These are phyloP conservation scores for Chaenogobius annularis DNA, from an alignment of 2,113 vertebrate species.

Conservation along the genomic window DNA sequence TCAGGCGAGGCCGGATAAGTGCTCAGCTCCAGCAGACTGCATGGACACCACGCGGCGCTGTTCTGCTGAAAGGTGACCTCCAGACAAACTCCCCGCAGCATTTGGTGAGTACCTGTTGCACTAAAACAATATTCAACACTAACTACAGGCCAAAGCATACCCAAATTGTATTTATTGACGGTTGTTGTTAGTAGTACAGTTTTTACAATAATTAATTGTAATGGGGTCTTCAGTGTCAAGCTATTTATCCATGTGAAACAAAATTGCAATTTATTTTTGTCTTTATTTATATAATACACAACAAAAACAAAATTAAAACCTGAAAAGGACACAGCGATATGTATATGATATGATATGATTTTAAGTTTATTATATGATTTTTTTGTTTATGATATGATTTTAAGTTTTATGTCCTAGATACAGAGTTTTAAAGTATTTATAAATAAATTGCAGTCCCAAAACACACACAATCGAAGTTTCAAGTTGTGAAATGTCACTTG, in stretches of 20 bases:
- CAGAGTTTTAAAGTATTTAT: too few relatives aligned
- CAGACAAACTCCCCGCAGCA: conserved; percentile 56
- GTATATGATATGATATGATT: too few relatives aligned
- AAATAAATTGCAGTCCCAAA: too few relatives aligned
- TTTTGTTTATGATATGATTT: too few relatives aligned
- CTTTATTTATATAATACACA: too few relatives aligned
- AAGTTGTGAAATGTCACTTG: neutral
- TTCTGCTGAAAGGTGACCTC: conserved; percentile 74
- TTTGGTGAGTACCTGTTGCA: conserved; percentile 62
- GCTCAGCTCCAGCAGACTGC: conserved; percentile 40
- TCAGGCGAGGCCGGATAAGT: conserved; percentile 41
- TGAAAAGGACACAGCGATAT: too few relatives aligned
- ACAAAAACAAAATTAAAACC: too few relatives aligned
- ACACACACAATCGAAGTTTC: too few relatives aligned
- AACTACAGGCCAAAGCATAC: neutral
- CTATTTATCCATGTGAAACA: neutral
- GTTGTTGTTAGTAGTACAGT: neutral
- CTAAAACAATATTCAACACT: neutral
- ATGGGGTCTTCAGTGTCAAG: neutral
- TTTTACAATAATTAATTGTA: neutral
- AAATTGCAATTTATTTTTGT: neutral
- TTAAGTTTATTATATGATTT: too few relatives aligned
- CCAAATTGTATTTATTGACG: neutral
- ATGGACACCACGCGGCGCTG: conserved; percentile 57
- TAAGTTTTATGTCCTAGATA: too few relatives aligned